Evolutionary conservation across 2,113 vertebrate genomes (phyloP).

Genomic region (Heptranchias perlo): DNA sequence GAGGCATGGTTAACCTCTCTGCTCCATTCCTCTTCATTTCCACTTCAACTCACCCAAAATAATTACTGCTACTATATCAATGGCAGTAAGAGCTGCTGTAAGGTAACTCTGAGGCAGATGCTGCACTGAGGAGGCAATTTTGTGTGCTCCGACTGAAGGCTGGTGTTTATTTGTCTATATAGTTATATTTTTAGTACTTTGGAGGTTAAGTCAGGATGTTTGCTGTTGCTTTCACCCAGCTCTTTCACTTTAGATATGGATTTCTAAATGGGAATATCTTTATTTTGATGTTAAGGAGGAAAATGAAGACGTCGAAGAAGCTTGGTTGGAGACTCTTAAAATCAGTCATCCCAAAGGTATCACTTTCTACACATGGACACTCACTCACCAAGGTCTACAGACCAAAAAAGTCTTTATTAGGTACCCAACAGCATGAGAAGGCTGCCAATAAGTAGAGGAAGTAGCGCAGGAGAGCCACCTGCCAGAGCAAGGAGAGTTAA

Average conservation of each 20-base stretch:
- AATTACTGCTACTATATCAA: neutral
- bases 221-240: neutral
- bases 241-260: neutral
- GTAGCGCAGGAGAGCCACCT: neutral
- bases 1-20: neutral
- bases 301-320: neutral
- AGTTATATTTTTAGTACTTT: no score
- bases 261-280: neutral
- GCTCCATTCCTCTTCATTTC: neutral
- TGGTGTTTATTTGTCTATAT: no score
- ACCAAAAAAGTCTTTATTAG: neutral
- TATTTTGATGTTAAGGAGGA: neutral
- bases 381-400: neutral
- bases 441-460: neutral
- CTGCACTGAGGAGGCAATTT: no score
- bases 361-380: neutral
- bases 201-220: no score
- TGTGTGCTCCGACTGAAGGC: no score
- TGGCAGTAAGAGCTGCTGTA: neutral
- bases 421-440: neutral
- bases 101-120: neutral
- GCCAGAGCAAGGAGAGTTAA: neutral
- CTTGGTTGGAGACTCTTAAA: neutral
- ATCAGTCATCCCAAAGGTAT: no score
- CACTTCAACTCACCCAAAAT: neutral